Evolutionary conservation across 2,113 vertebrate species (phyloP).

Genomic region (Clarias batrachus): DNA sequence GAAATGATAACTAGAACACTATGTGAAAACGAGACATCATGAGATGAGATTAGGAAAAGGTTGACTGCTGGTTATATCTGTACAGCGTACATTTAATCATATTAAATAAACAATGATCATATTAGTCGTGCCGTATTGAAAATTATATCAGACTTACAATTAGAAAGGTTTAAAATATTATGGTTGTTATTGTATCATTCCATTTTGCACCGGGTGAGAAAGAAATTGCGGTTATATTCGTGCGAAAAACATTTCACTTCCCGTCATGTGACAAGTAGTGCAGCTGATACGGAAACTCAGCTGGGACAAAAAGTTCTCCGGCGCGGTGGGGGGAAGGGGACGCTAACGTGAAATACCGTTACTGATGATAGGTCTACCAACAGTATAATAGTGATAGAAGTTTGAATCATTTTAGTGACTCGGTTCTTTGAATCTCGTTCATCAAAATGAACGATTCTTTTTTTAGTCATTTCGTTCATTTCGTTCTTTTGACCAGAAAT

Average conservation of each 20-base stretch:
- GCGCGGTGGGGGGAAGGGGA: neutral
- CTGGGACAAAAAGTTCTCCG: conserved; percentile 42
- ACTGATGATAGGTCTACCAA: neutral
- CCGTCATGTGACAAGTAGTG: conserved; percentile 66
- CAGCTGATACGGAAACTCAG: conserved; percentile 60
- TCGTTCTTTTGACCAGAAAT: too few species aligned
- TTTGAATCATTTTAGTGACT: too few species aligned
- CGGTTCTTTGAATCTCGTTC: too few species aligned
- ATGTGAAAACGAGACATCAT: neutral
- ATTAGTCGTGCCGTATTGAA: neutral
- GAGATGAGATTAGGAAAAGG: neutral
- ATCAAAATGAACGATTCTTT: too few species aligned
- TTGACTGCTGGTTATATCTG: neutral
- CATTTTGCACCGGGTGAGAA: neutral
- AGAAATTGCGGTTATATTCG: neutral
- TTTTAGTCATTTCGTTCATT: too few species aligned
- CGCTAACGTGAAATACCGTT: neutral
- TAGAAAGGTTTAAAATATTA: neutral
- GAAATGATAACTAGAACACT: neutral
- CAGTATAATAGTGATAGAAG: too few species aligned
- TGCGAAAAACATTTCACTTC: conserved; percentile 16
- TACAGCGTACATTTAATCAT: neutral
- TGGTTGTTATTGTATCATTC: neutral
- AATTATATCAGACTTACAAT: conserved; percentile 3
- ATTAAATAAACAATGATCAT: neutral